Evolutionary conservation across 2,797 vertebrate species (phyloP), one percentile per base, ranked within the genome.

Genomic region (Micromesistius poutassou): DNA sequence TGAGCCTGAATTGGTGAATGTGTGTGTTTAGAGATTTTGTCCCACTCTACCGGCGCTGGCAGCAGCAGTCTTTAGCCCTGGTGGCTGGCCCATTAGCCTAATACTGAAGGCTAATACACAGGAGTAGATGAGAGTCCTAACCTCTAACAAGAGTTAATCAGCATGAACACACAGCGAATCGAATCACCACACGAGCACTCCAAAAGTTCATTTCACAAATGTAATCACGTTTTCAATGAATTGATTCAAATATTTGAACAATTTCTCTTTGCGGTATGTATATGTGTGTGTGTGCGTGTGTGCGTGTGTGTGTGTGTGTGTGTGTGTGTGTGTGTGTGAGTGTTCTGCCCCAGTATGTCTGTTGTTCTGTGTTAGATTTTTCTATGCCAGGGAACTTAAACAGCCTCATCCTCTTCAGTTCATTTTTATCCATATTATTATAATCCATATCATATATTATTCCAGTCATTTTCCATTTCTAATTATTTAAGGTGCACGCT

Each of bases 61-160:
- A 30, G 77, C 72, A 19, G 79, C 80, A 90, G 84, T 89, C 89
- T 91, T 92, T 92, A 91, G 88, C 84, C 77, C 85, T 78, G 78
- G 89, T 91, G 90, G 90, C 89, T 88, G 89, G 81, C 79, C 90
- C 87, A 93, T 93, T 93, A 93, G 85, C 89, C 83, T 90, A 90
- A 90, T 89, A 87, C 88, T 89, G 85, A 86, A 80, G 88, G 85
- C 92, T 90, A 91, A 90, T 87, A 87, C 76, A 80, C 82, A 83
- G 85, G 82, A 86, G 89, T 86, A 12, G 66, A 25, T 85, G 85
- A 89, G 85, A 90, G 88, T 88, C 85, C 88, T 85, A 8, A 83
- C 85, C 80, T 83, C 86, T 90, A 93, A 92, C 90, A 87, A 89
- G 85, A 89, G 87, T 90, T 92, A 92, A 93, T 91, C 88, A 88